These are phyloP conservation scores for Diploptera punctata DNA, from an alignment of 2,888 invertebrate genomes.

Conservation along the genomic window DNA sequence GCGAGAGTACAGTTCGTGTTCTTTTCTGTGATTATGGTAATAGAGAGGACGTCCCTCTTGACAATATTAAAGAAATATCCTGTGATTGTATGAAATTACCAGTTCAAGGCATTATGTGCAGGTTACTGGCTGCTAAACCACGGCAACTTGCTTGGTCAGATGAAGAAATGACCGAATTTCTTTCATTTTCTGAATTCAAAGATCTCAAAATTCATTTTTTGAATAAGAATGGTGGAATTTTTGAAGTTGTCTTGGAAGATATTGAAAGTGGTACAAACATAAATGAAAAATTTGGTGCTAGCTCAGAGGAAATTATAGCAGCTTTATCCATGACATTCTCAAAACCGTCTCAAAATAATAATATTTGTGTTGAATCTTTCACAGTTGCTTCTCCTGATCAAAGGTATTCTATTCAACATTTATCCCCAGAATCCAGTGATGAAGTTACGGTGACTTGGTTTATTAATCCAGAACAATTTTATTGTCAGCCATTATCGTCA, in stretches of 20 bases:
- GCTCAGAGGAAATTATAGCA: neutral
- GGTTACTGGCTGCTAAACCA: slow-evolving; percentile 17
- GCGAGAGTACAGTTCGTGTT: slow-evolving; percentile 40
- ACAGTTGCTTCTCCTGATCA: slow-evolving; percentile 55
- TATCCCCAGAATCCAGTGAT: slow-evolving; percentile 62
- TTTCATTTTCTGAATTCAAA: slow-evolving; percentile 44
- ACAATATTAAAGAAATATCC: slow-evolving; percentile 37
- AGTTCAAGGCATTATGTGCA: slow-evolving; percentile 28
- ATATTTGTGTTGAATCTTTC: too few species aligned
- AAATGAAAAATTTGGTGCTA: slow-evolving; percentile 35
- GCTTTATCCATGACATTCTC: neutral
- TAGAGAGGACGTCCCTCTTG: slow-evolving; percentile 39
- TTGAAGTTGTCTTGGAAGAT: slow-evolving; percentile 47
- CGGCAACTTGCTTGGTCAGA: slow-evolving; percentile 40
- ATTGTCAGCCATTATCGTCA: slow-evolving; percentile 61
- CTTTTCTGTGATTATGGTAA: slow-evolving; percentile 49
- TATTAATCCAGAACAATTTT: slow-evolving; percentile 75
- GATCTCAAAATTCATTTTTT: slow-evolving; percentile 51
- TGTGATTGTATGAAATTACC: slow-evolving; percentile 26
- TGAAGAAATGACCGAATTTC: slow-evolving; percentile 46
- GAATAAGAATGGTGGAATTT: slow-evolving; percentile 46
- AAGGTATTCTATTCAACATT: slow-evolving; percentile 57
- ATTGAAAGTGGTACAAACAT: slow-evolving; percentile 22
- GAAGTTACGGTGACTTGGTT: slow-evolving; percentile 76
- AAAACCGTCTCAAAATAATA: neutral